Evolutionary conservation across 2,113 vertebrate species (phyloP).

Genomic region (Psittacula cyanocephala): DNA sequence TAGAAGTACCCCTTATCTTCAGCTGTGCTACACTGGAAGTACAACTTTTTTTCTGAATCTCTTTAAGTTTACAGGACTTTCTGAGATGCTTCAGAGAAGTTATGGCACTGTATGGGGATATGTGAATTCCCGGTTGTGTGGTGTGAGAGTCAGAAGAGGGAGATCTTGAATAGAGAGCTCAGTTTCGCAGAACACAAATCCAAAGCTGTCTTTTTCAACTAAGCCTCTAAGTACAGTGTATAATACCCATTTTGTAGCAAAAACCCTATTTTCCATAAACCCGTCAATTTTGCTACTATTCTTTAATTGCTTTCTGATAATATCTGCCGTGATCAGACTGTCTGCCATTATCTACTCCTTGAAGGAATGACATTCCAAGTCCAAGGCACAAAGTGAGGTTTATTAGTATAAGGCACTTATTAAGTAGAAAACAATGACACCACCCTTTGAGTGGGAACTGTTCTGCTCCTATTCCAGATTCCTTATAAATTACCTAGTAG

Average conservation of each 20-base stretch:
- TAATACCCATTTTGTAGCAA: background rate
- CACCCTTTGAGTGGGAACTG: background rate
- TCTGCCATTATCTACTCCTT: background rate
- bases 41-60: background rate
- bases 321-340: accelerated
- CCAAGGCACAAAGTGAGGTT: background rate
- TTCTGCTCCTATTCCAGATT: background rate
- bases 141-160: background rate
- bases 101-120: background rate
- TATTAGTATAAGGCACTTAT: background rate
- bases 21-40: background rate
- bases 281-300: background rate
- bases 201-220: background rate
- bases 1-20: background rate
- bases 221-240: background rate
- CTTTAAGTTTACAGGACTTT: background rate
- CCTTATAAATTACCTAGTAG: background rate
- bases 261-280: background rate
- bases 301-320: background rate
- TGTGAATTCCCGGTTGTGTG: background rate
- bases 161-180: background rate
- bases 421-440: background rate
- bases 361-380: background rate
- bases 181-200: background rate
- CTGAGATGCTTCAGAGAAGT: background rate